phyloP scores from a whole-genome alignment of 2,113 vertebrate genomes.

The Callocephalon fimbriatum region DNA sequence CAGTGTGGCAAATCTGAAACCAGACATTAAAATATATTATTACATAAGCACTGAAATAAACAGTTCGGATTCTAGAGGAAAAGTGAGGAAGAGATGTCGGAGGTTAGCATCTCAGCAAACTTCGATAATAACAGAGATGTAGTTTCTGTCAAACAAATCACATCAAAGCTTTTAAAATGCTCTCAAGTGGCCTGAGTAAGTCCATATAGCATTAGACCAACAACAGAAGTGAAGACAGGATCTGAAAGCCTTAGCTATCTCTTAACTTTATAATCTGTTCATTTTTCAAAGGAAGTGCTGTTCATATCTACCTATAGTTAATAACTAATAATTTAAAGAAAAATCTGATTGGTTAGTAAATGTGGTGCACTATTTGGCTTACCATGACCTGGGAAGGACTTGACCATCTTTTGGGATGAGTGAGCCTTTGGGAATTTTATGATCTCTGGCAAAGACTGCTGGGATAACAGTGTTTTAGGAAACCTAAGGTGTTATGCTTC shows the following conservation, averaged over 20 bases:
- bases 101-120: neutral
- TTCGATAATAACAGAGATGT: accelerated
- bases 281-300: neutral
- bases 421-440: neutral
- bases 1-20: neutral
- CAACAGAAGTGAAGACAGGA: neutral
- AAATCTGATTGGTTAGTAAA: neutral
- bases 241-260: neutral
- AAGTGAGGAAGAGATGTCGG: neutral
- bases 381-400: no score
- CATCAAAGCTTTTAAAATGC: neutral
- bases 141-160: neutral
- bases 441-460: neutral
- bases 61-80: neutral
- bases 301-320: neutral
- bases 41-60: neutral
- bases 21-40: neutral
- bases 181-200: accelerated
- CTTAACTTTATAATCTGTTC: neutral
- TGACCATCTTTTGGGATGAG: neutral
- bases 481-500: neutral
- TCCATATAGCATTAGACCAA: neutral
- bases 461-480: neutral
- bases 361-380: neutral
- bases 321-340: neutral